Conservation (phyloP, 2,888 invertebrate species). For the Andrena chrysosceles region DNA sequence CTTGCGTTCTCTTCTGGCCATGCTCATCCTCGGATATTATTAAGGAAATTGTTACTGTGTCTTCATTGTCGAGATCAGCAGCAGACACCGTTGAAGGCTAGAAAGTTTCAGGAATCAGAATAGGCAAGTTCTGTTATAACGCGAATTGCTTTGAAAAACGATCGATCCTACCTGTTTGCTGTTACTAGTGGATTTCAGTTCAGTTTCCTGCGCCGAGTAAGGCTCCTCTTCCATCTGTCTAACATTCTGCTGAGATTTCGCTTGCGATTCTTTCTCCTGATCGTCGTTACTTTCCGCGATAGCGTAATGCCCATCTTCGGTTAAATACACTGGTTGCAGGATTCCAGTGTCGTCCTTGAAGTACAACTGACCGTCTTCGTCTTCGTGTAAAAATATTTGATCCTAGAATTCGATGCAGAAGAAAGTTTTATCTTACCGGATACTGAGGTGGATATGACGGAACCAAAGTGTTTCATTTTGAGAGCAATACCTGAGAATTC, state of each 20-base stretch:
- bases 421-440: conserved; percentile 1
- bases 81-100: conserved; percentile 70
- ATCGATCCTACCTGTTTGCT: conserved; percentile 71
- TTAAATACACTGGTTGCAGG: conserved; percentile 82
- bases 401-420: conserved; percentile 69
- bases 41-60: conserved; percentile 84
- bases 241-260: conserved; percentile 64
- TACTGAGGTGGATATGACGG: background rate
- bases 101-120: conserved; percentile 16
- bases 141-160: background rate
- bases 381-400: conserved; percentile 83
- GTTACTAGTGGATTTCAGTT: conserved; percentile 61
- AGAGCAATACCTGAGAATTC: conserved; percentile 70
- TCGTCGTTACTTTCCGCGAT: conserved; percentile 81
- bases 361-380: conserved; percentile 83
- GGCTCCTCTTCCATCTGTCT: conserved; percentile 71
- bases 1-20: conserved; percentile 84
- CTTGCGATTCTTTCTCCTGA: conserved; percentile 74
- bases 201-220: conserved; percentile 76
- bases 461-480: background rate
- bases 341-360: conserved; percentile 82
- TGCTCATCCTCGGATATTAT: conserved; percentile 85
- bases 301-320: conserved; percentile 83
- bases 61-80: conserved; percentile 81
- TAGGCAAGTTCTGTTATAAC: background rate